Base-by-base conservation (phyloP, 2,888 invertebrate species). In the Osmoderma eremita region DNA sequence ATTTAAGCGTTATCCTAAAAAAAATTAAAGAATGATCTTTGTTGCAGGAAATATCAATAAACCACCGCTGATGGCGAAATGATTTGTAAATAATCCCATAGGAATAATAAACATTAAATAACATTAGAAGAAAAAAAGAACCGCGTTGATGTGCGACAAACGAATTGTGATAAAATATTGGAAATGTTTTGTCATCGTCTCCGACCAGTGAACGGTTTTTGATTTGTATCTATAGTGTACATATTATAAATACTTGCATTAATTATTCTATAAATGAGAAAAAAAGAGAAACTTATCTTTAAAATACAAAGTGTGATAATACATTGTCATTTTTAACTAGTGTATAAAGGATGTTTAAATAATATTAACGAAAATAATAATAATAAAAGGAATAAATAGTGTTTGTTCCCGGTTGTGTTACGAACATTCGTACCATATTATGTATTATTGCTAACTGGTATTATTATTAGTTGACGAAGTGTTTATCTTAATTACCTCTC, bases 381-480 rank as follows among this genome's bases (percentile, higher is more conserved):
- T 3, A 4, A 3, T 45, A 5, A 30, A 30, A 10, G 5, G 10
- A 42, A 54, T 63, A 54, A 36, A 20, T 20, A 61, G 42, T 30
- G 61, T 58, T 30, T 49, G 58, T 51, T 64, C 64, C 45, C 64
- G 30, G 30, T 30, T 30, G 30, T 42, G 58, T 6, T 45, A 45
- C 48, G 67, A 69, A 61, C 58, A 65, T 49, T 54, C 62, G 38
- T 67, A 67, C 53, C 36, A 61, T 67, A 65, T 24, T 67, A 63
- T 64, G 71, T 71, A 70, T 70, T 69, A 53, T 53, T 61, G 63
- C 67, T 67, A 53, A 68, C 64, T 63, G 71, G 71, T 71, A 71
- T 71, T 70, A 71, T 69, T 63, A 48, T 45, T 49, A 20, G 36
- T 49, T 13, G 17, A 38, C 38, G 15, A 53, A 10, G 45, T 45